Percentiles rank a stretch among this genome's conserved stretches.
phyloP scores from a whole-genome alignment of 2,888 invertebrate genomes.

The Acheta domesticus region DNA sequence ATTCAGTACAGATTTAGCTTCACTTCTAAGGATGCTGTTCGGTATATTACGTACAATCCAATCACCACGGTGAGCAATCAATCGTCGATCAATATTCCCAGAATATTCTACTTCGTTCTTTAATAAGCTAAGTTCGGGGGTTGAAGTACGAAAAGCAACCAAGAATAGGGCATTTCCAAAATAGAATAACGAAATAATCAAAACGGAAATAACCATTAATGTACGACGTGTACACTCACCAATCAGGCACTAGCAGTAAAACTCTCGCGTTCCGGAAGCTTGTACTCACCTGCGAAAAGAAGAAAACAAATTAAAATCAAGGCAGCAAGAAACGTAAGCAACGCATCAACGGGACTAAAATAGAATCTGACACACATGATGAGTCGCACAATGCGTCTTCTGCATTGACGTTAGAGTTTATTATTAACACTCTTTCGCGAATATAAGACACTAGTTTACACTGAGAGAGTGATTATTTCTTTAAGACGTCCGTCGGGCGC shows the following conservation, averaged over 20 bases:
- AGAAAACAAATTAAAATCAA: background rate
- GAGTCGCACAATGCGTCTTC: background rate
- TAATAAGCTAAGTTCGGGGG: too few species aligned
- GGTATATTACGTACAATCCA: too few species aligned
- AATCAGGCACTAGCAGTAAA: background rate
- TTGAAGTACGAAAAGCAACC: too few species aligned
- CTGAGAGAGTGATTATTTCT: background rate
- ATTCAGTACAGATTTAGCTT: too few species aligned
- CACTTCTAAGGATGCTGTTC: too few species aligned
- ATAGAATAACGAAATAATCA: too few species aligned
- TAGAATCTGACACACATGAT: background rate
- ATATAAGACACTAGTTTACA: conserved; percentile 5
- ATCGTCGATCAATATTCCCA: too few species aligned
- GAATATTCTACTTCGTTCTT: too few species aligned
- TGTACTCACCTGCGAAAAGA: background rate
- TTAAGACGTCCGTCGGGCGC: background rate
- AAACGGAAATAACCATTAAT: too few species aligned
- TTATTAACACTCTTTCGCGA: background rate
- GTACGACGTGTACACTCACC: too few species aligned
- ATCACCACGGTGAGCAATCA: too few species aligned
- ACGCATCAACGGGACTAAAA: background rate
- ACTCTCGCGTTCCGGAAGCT: background rate
- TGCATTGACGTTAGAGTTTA: background rate
- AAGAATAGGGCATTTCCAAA: too few species aligned
- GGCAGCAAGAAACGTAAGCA: background rate